Evolutionary conservation across 2,888 invertebrate species (phyloP).

Genomic region (Dryobota labecula): DNA sequence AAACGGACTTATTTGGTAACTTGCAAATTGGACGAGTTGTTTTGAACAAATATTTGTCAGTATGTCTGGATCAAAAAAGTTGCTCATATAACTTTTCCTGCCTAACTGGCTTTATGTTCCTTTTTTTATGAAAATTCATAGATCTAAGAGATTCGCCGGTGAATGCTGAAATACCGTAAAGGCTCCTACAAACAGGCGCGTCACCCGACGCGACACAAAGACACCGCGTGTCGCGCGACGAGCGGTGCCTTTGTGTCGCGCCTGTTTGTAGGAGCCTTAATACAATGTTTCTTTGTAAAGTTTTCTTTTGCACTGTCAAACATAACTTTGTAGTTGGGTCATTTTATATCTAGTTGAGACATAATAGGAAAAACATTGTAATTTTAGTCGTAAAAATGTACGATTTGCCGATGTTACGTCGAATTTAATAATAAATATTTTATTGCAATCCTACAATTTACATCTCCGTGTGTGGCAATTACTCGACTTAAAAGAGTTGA

Average conservation of each 20-base stretch:
- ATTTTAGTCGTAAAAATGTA: constrained; percentile 37
- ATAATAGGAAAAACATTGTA: constrained; percentile 36
- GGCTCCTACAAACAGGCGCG: no score
- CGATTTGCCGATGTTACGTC: constrained; percentile 25
- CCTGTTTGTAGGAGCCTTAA: no score
- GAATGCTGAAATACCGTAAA: constrained; percentile 10
- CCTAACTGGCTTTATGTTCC: constrained; percentile 31
- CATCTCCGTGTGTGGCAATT: constrained; percentile 57
- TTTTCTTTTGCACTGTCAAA: neutral
- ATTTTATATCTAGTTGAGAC: neutral
- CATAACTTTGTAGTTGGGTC: neutral
- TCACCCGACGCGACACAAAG: no score
- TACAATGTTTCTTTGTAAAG: neutral
- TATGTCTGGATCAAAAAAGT: constrained; percentile 50
- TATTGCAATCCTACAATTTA: constrained; percentile 45
- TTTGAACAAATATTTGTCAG: constrained; percentile 57
- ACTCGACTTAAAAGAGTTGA: constrained; percentile 5
- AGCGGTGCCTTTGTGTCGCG: no score
- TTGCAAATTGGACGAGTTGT: constrained; percentile 61
- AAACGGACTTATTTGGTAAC: constrained; percentile 57
- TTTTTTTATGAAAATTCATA: constrained; percentile 43
- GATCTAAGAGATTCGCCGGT: constrained; percentile 14
- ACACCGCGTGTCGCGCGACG: no score
- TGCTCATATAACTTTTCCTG: constrained; percentile 35
- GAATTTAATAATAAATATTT: constrained; percentile 37